Conservation (phyloP, 2,797 vertebrate species). For the Cottoperca gobio region DNA sequence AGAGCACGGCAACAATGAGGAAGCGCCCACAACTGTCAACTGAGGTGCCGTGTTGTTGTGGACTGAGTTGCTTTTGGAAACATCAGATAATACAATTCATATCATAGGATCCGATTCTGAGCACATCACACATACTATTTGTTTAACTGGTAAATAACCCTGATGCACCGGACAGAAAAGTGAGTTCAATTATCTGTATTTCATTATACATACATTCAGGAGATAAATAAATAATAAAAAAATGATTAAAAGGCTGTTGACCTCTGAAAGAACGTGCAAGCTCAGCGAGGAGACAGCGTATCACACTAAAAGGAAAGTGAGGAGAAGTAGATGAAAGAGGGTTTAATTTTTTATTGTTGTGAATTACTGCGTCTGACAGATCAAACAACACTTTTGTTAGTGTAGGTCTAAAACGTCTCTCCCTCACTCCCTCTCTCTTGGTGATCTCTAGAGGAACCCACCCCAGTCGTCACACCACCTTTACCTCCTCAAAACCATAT, state of each 20-base stretch:
- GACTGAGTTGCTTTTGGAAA: constrained; percentile 1
- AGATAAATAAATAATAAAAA: constrained; percentile 32
- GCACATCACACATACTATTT: constrained; percentile 3
- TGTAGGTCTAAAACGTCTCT: constrained; percentile 61
- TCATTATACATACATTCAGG: constrained; percentile 7
- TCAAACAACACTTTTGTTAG: constrained; percentile 74
- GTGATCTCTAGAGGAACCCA: constrained; percentile 56
- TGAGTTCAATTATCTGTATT: constrained; percentile 19
- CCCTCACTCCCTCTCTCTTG: constrained; percentile 48
- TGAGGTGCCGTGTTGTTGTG: constrained; percentile 1
- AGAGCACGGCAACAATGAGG: constrained; percentile 38
- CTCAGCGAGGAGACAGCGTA: background rate
- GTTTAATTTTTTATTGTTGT: constrained; percentile 62
- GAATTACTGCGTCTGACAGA: constrained; percentile 69
- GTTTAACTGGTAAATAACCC: background rate
- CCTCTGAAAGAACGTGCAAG: constrained; percentile 28
- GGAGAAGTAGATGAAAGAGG: constrained; percentile 55
- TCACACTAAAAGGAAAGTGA: constrained; percentile 54
- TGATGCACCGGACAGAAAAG: background rate
- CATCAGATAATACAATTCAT: constrained; percentile 6
- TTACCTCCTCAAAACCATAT: constrained; percentile 46
- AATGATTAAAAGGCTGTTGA: constrained; percentile 15
- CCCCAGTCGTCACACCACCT: constrained; percentile 59
- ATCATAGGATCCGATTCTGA: background rate
- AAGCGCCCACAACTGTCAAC: constrained; percentile 41